These are phyloP conservation scores for Sarcophaga subvicina DNA, from an alignment of 2,888 invertebrate species.

Conservation along the genomic window DNA sequence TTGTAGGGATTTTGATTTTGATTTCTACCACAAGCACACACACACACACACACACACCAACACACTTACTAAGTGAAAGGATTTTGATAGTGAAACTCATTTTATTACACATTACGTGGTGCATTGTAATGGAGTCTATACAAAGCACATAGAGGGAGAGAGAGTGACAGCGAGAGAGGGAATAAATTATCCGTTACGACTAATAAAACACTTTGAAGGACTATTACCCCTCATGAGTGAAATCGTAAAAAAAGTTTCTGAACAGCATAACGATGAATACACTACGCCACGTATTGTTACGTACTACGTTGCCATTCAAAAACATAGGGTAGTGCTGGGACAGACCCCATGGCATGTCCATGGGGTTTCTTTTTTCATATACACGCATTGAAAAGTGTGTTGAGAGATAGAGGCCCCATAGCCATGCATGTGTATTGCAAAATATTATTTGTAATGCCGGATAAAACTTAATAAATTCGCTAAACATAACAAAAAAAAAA, in stretches of 20 bases:
- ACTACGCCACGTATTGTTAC: too few relatives aligned
- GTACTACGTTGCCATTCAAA: too few relatives aligned
- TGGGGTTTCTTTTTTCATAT: too few relatives aligned
- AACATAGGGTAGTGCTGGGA: too few relatives aligned
- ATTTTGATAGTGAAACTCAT: constrained; percentile 22
- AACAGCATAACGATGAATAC: too few relatives aligned
- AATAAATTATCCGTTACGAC: not conserved
- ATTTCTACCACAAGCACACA: not conserved
- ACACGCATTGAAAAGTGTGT: too few relatives aligned
- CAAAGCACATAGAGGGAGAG: too few relatives aligned
- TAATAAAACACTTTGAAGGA: not conserved
- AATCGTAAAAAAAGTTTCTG: too few relatives aligned
- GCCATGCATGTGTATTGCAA: not conserved
- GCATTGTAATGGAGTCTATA: not conserved
- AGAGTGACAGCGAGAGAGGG: not conserved
- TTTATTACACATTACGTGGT: constrained; percentile 31
- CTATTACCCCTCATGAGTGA: too few relatives aligned
- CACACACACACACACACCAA: not conserved
- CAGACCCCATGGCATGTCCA: too few relatives aligned
- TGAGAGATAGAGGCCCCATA: too few relatives aligned
- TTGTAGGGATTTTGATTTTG: not conserved
- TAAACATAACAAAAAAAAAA: not conserved
- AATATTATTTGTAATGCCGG: not conserved
- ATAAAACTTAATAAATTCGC: constrained; percentile 17
- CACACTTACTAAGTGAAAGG: not conserved